These are phyloP conservation scores for Pycnomerus fuliginosus DNA, from an alignment of 2,888 invertebrate species.

Conservation along the genomic window DNA sequence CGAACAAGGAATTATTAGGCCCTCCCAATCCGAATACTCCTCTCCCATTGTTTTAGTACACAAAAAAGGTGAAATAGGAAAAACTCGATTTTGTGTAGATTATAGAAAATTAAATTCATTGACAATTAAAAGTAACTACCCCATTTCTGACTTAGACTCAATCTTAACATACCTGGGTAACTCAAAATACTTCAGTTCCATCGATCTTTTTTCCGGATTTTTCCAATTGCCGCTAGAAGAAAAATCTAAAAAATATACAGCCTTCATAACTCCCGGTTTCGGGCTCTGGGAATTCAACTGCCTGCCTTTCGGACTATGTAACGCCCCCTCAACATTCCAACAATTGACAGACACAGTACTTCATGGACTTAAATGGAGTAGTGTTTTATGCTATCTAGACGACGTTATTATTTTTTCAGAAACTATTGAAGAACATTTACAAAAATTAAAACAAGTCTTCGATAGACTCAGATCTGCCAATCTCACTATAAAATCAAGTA, in stretches of 20 bases:
- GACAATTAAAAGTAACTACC: conserved; percentile 24
- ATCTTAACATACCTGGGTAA: conserved; percentile 20
- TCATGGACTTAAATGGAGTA: too few species aligned
- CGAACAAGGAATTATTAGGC: too few species aligned
- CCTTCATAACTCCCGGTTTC: neutral
- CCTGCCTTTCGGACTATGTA: too few species aligned
- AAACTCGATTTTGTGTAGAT: conserved; percentile 23
- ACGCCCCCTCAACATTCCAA: too few species aligned
- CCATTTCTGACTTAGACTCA: conserved; percentile 23
- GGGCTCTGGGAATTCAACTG: neutral
- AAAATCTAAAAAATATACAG: neutral
- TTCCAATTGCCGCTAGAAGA: neutral
- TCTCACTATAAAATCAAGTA: too few species aligned
- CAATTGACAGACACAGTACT: too few species aligned
- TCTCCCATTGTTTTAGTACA: conserved; percentile 15
- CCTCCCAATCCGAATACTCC: conserved; percentile 6
- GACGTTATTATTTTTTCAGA: too few species aligned
- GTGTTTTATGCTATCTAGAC: too few species aligned
- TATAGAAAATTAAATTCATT: conserved; percentile 23
- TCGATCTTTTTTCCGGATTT: conserved; percentile 25
- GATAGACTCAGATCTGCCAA: too few species aligned
- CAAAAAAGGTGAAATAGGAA: conserved; percentile 8
- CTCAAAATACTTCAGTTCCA: conserved; percentile 19
- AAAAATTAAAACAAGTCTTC: too few species aligned
- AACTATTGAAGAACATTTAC: too few species aligned